These are phyloP conservation scores for Anguilla japonica DNA, from an alignment of 2,113 vertebrate species.

Conservation along the genomic window DNA sequence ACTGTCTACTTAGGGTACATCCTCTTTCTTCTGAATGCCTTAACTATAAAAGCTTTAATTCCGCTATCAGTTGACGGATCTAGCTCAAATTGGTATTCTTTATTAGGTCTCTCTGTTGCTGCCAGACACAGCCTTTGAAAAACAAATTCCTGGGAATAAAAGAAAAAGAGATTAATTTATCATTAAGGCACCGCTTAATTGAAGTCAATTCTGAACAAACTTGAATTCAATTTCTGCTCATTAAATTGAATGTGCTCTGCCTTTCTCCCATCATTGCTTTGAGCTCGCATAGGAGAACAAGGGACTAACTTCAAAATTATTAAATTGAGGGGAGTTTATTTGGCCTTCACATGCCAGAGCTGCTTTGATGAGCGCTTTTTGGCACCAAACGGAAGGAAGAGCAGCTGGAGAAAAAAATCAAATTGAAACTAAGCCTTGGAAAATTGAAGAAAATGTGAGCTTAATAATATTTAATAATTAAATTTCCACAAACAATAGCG, in stretches of 20 bases:
- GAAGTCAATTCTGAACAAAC: slow-evolving; percentile 99
- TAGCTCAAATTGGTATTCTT: slow-evolving; percentile 92
- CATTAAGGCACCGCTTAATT: slow-evolving; percentile 98
- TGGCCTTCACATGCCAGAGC: slow-evolving; percentile 85
- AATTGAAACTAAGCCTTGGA: slow-evolving; percentile 90
- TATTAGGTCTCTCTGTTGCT: slow-evolving; percentile 86
- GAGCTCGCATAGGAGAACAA: slow-evolving; percentile 89
- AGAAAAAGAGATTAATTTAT: slow-evolving; percentile 98
- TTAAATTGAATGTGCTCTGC: slow-evolving; percentile 87
- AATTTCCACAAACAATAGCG: slow-evolving; percentile 94
- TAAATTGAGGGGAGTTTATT: slow-evolving; percentile 95
- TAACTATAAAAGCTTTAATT: slow-evolving; percentile 93
- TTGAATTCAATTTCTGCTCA: slow-evolving; percentile 98
- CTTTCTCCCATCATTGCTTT: slow-evolving; percentile 84
- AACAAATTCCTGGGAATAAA: slow-evolving; percentile 93
- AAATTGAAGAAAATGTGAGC: slow-evolving; percentile 92
- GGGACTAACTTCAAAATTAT: slow-evolving; percentile 96
- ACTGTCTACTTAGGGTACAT: slow-evolving; percentile 81
- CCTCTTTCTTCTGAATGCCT: slow-evolving; percentile 79
- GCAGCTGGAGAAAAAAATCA: slow-evolving; percentile 90
- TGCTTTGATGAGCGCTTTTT: slow-evolving; percentile 87
- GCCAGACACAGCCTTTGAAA: slow-evolving; percentile 94
- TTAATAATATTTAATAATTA: slow-evolving; percentile 99
- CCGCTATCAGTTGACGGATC: slow-evolving; percentile 86
- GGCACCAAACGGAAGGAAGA: slow-evolving; percentile 85